phyloP scores from a whole-genome alignment of 2,797 vertebrate species.

The Sebastes baramenuke region DNA sequence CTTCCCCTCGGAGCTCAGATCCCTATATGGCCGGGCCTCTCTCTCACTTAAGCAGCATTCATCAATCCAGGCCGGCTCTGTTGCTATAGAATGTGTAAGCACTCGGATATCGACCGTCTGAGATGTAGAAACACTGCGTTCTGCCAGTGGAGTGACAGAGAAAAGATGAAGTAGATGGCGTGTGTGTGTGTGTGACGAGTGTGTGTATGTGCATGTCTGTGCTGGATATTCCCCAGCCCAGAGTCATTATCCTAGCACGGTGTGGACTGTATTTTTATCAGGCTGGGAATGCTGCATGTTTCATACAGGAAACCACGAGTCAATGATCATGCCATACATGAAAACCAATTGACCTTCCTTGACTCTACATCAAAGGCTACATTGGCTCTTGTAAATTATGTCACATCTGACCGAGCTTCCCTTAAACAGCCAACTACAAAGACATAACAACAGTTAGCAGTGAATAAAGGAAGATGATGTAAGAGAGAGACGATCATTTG shows the following conservation, averaged over 20 bases:
- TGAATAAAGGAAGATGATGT: constrained; percentile 11
- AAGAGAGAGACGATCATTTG: neutral
- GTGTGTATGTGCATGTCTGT: neutral
- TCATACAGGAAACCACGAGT: constrained; percentile 49
- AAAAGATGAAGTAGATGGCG: constrained; percentile 44
- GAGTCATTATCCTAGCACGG: constrained; percentile 25
- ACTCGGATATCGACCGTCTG: constrained; percentile 50
- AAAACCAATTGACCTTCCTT: constrained; percentile 60
- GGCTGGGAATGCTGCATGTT: constrained; percentile 38
- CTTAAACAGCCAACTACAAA: constrained; percentile 36
- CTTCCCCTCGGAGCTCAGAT: constrained; percentile 11
- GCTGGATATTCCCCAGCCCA: constrained; percentile 23
- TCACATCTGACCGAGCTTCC: constrained; percentile 49
- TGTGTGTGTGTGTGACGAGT: neutral
- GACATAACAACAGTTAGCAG: constrained; percentile 33
- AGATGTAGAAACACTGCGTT: constrained; percentile 51
- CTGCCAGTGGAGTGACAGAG: constrained; percentile 39
- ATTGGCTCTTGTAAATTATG: constrained; percentile 58
- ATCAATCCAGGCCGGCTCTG: constrained; percentile 46
- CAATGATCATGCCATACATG: constrained; percentile 61
- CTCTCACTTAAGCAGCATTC: constrained; percentile 24
- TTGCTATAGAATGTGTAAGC: constrained; percentile 55
- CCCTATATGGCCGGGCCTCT: constrained; percentile 14
- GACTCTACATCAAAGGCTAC: constrained; percentile 61
- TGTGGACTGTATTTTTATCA: constrained; percentile 44